Conservation (phyloP, 2,113 vertebrate species). For the Thunnus maccoyii region DNA sequence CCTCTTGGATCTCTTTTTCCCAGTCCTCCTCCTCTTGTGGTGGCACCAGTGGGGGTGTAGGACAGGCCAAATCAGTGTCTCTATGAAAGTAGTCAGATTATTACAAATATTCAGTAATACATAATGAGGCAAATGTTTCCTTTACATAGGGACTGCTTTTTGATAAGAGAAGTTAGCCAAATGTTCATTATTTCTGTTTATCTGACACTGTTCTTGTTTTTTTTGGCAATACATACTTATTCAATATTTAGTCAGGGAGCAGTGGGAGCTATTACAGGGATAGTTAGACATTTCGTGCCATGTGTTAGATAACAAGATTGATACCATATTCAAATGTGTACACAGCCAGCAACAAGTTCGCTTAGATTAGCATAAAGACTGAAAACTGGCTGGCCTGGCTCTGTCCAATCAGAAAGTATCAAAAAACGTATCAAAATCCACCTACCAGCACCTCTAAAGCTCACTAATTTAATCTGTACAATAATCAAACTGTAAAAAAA, state of each 20-base stretch:
- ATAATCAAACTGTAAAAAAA: too few species aligned
- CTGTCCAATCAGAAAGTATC: too few species aligned
- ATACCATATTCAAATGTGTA: too few species aligned
- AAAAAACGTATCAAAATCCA: too few species aligned
- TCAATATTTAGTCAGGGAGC: not conserved
- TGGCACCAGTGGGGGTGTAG: not conserved
- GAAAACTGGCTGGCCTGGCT: too few species aligned
- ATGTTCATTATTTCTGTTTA: not conserved
- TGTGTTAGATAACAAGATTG: too few species aligned
- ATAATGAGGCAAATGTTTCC: not conserved
- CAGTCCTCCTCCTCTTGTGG: constrained; percentile 76
- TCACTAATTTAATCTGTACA: too few species aligned
- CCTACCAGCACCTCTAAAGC: too few species aligned
- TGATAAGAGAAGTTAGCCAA: too few species aligned
- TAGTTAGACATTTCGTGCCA: not conserved
- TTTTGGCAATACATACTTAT: not conserved
- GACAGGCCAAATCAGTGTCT: not conserved
- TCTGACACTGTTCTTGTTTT: not conserved
- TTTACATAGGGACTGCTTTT: not conserved
- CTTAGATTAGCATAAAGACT: too few species aligned
- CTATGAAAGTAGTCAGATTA: constrained; percentile 37
- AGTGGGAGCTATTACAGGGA: not conserved
- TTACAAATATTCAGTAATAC: not conserved
- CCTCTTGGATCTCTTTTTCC: constrained; percentile 77
- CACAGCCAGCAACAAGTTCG: too few species aligned